These are phyloP conservation scores for Mustelus asterias DNA, from an alignment of 2,113 vertebrate genomes.

Conservation along the genomic window DNA sequence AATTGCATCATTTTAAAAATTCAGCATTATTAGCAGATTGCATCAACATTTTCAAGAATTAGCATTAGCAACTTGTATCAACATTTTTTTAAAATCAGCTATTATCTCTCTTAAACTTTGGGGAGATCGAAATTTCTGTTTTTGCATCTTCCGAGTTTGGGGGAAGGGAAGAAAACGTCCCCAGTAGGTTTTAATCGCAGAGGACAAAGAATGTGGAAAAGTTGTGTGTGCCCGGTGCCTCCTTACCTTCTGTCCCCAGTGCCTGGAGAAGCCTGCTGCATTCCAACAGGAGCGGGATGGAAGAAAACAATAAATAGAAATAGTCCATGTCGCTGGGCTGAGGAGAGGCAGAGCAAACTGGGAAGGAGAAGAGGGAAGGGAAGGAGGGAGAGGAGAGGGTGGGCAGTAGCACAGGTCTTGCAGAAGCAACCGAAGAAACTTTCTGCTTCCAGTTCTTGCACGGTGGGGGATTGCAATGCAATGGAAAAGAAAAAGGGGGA, in stretches of 20 bases:
- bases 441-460: slow-evolving; percentile 1
- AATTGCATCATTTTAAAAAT: no score
- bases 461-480: slow-evolving; percentile 15
- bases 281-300: slow-evolving; percentile 53
- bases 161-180: no score
- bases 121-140: no score
- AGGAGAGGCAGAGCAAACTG: slow-evolving; percentile 44
- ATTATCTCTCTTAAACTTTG: no score
- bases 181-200: background rate
- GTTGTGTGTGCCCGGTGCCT: background rate
- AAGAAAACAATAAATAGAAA: slow-evolving; percentile 58
- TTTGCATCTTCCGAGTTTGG: no score
- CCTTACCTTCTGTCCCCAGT: slow-evolving; percentile 58
- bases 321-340: slow-evolving; percentile 56
- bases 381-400: no score
- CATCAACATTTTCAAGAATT: no score
- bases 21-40: no score
- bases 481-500: background rate
- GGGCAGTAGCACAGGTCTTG: slow-evolving; percentile 38
- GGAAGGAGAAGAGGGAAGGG: no score
- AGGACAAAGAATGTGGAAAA: background rate
- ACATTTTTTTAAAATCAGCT: no score
- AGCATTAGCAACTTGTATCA: no score
- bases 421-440: slow-evolving; percentile 26
- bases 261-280: slow-evolving; percentile 43